Evolutionary conservation across 2,797 vertebrate species (phyloP), one percentile per base, ranked within the genome.

Genomic region (Hydrolagus colliei): DNA sequence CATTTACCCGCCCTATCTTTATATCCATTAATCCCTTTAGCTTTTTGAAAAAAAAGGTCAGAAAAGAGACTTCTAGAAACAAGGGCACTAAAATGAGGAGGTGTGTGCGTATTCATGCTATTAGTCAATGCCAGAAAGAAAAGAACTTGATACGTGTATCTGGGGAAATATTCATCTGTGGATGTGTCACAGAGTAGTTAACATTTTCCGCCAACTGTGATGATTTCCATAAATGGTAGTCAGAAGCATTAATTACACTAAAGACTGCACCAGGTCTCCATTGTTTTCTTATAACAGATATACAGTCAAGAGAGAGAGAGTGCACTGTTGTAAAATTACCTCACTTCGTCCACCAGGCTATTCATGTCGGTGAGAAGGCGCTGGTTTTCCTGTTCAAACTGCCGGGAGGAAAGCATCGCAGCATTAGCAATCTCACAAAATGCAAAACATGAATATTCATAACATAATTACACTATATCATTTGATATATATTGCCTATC

Each of bases 301-400:
- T 84, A 13, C 79, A 52, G 65, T 84, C 27, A 84, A 65, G 27
- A 67, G 32, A 68, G 32, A 27, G 27, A 27, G 27, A 27, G 16
- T 4, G 16, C 32, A 84, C 41, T 52, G 71, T 52, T 41, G 41
- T 20, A 84, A 13, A 67, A 90, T 84, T 92, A 99, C 98, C 96
- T 96, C 86, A 99, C 98, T 95, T 99, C 97, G 87, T 99, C 97
- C 41, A 97, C 97, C 88, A 99, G 93, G 88, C 91, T 99, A 91
- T 94, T 98, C 97, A 99, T 99, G 89, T 99, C 97, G 32, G 96
- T 95, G 72, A 98, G 94, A 73, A 99, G 91, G 87, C 96, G 93
- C 93, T 97, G 96, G 89, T 99, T 99, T 91, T 99, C 98, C 91
- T 98, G 96, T 88, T 99, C 98, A 88, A 99, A 99, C 98, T 99